Conservation (phyloP, 2,797 vertebrate genomes). For the Notolabrus celidotus region DNA sequence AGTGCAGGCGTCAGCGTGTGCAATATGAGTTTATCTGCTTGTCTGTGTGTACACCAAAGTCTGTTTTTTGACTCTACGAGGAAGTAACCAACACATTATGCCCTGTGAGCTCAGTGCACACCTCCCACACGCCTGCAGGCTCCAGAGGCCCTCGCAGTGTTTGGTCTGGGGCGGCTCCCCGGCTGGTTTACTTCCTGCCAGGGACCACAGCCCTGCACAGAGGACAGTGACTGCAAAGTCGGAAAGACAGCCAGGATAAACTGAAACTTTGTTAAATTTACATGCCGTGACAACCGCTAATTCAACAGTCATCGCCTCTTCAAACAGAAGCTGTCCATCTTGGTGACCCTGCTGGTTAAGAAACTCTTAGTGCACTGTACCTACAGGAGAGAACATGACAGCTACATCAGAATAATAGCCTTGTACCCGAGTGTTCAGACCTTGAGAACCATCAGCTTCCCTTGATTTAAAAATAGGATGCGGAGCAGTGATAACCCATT, state of each 20-base stretch:
- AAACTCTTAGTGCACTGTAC: background rate
- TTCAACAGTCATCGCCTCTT: conserved; percentile 34
- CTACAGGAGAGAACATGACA: conserved; percentile 1
- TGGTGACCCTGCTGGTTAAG: conserved; percentile 3
- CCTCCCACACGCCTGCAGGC: conserved; percentile 77
- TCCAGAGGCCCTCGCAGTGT: conserved; percentile 72
- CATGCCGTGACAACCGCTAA: conserved; percentile 28
- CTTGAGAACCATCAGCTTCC: background rate
- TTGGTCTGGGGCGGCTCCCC: conserved; percentile 75
- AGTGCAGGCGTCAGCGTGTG: conserved; percentile 23
- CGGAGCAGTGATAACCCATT: conserved; percentile 56
- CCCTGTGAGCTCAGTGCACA: conserved; percentile 63
- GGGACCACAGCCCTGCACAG: conserved; percentile 55
- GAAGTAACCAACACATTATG: conserved; percentile 69
- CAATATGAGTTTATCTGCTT: conserved; percentile 51
- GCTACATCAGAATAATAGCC: conserved; percentile 10
- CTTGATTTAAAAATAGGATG: conserved; percentile 52
- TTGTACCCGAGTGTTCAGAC: conserved; percentile 15
- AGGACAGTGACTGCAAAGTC: conserved; percentile 64
- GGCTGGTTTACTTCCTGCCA: conserved; percentile 79
- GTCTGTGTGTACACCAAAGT: conserved; percentile 65
- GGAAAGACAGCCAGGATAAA: conserved; percentile 64
- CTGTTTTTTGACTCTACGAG: conserved; percentile 73
- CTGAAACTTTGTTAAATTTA: conserved; percentile 56
- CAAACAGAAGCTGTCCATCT: conserved; percentile 32